These are phyloP conservation scores for Drosophila recens DNA, from an alignment of 2,888 invertebrate species.

Conservation along the genomic window DNA sequence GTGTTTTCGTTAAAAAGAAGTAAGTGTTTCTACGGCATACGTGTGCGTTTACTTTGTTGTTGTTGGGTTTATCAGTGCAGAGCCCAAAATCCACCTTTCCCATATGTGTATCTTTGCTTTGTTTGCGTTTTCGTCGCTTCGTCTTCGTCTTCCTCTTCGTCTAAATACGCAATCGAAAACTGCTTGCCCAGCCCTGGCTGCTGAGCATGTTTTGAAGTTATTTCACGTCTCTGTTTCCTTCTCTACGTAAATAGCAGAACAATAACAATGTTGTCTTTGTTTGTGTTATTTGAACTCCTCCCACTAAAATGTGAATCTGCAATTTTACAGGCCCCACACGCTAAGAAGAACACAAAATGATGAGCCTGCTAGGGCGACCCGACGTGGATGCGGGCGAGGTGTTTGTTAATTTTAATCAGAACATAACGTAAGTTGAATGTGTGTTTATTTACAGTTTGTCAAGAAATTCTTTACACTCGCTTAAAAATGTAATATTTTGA, in stretches of 20 bases:
- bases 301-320: slow-evolving; percentile 12
- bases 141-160: slow-evolving; percentile 13
- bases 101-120: slow-evolving; percentile 68
- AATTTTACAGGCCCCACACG: slow-evolving; percentile 28
- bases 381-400: slow-evolving; percentile 91
- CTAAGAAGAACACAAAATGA: slow-evolving; percentile 65
- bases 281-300: slow-evolving; percentile 20
- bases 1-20: slow-evolving; percentile 46
- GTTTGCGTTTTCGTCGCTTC: slow-evolving; percentile 49
- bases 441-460: not conserved
- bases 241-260: slow-evolving; percentile 10
- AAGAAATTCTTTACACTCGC: too few species aligned
- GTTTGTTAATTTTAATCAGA: slow-evolving; percentile 99
- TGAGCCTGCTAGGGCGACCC: slow-evolving; percentile 83
- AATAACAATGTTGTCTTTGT: slow-evolving; percentile 24
- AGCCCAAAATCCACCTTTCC: slow-evolving; percentile 47
- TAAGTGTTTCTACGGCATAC: slow-evolving; percentile 37
- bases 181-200: slow-evolving; percentile 30
- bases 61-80: slow-evolving; percentile 73
- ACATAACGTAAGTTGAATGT: slow-evolving; percentile 94
- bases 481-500: too few species aligned
- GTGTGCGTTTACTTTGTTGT: slow-evolving; percentile 73
- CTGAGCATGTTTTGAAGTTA: slow-evolving; percentile 42
- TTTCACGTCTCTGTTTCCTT: slow-evolving; percentile 24
- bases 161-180: slow-evolving; percentile 47